These are phyloP conservation scores for Hafferia zeledoni DNA, from an alignment of 2,797 vertebrate genomes.

Conservation along the genomic window DNA sequence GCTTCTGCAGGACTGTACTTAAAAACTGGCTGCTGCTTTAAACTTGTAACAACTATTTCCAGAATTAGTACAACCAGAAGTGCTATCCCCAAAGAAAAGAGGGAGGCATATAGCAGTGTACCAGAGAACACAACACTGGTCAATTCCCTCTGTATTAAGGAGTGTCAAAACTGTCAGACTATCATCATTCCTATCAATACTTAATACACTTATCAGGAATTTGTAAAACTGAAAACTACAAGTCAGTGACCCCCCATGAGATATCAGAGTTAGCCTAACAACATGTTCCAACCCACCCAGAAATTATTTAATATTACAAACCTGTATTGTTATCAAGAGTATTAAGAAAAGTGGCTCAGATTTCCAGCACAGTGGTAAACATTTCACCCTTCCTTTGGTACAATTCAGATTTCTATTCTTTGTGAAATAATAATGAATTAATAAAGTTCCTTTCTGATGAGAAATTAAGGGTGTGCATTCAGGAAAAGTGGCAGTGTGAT, in stretches of 20 bases:
- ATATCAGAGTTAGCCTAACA: slow-evolving; percentile 6
- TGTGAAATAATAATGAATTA: slow-evolving; percentile 60
- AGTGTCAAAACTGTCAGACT: background rate
- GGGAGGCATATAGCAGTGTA: background rate
- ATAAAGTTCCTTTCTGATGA: slow-evolving; percentile 56
- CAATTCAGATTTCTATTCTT: slow-evolving; percentile 46
- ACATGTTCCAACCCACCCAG: slow-evolving; percentile 12
- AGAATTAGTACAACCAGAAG: background rate
- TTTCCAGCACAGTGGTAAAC: slow-evolving; percentile 46
- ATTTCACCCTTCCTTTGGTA: slow-evolving; percentile 67
- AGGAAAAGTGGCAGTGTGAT: slow-evolving; percentile 42
- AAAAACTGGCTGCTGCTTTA: background rate
- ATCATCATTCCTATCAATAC: background rate
- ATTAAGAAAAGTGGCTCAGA: background rate
- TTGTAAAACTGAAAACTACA: background rate
- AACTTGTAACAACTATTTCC: background rate
- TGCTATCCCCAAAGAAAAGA: background rate
- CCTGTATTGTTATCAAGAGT: slow-evolving; percentile 22
- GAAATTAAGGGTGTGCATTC: slow-evolving; percentile 60
- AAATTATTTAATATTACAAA: slow-evolving; percentile 48
- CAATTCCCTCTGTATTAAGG: background rate
- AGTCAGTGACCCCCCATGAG: background rate
- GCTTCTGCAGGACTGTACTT: background rate
- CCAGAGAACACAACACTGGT: background rate
- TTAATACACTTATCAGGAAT: background rate